A percentile compares a stretch with the other conserved stretches of the same genome.
phyloP scores from a whole-genome alignment of 2,113 vertebrate genomes.

The Gobius niger region DNA sequence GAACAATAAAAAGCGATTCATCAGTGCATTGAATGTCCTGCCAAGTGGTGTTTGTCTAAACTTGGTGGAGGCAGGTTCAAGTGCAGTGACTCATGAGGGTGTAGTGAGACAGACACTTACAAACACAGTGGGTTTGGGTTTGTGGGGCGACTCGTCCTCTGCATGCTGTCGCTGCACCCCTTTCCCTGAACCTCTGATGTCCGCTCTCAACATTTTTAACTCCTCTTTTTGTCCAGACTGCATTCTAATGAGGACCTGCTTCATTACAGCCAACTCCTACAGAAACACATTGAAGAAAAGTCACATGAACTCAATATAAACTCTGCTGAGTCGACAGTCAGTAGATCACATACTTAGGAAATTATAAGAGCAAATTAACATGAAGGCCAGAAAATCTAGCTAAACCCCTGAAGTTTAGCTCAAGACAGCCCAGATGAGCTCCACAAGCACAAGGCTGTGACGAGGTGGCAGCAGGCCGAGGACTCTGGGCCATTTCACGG shows the following conservation, averaged over 20 bases:
- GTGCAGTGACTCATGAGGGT: constrained; percentile 53
- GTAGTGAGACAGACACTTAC: constrained; percentile 79
- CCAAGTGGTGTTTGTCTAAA: constrained; percentile 34
- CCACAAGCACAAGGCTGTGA: constrained; percentile 53
- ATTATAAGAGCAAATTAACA: not conserved
- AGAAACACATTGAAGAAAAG: constrained; percentile 44
- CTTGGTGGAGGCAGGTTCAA: constrained; percentile 40
- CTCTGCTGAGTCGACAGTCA: not conserved
- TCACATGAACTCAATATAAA: not conserved
- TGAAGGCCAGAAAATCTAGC: constrained; percentile 2
- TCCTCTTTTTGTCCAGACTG: constrained; percentile 60
- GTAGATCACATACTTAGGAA: not conserved
- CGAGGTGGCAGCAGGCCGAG: constrained; percentile 50
- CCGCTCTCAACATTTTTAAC: constrained; percentile 46
- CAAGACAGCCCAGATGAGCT: constrained; percentile 32
- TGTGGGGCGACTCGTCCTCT: constrained; percentile 76
- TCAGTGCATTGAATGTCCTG: constrained; percentile 11
- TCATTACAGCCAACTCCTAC: constrained; percentile 93
- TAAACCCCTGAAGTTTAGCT: constrained; percentile 14
- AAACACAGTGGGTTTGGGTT: constrained; percentile 90
- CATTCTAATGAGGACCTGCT: constrained; percentile 87
- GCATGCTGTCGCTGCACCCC: constrained; percentile 38
- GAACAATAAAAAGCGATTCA: constrained; percentile 3
- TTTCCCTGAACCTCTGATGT: constrained; percentile 2
- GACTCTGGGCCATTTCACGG: constrained; percentile 80